Evolutionary conservation across 1,140 invertebrate genomes (phyloP), one percentile per base, ranked within the genome.

Genomic region (Potamilus streckersoni): DNA sequence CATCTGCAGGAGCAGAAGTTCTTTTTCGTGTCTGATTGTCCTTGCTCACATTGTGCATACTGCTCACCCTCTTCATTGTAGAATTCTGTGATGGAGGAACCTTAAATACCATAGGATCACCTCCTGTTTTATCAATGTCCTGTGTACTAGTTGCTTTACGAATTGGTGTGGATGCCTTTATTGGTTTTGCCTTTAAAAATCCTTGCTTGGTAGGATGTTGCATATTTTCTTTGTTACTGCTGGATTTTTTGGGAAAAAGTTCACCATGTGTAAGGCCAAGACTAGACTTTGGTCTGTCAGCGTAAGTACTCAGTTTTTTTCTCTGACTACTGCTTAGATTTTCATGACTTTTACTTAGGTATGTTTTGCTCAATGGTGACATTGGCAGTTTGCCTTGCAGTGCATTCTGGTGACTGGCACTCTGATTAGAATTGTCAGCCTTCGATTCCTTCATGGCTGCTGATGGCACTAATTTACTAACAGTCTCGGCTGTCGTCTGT

Each of bases 291-390:
- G 83, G 83, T 63, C 82, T 73, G 31, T 80, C 73, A 49, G 80
- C 74, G 38, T 76, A 78, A 0, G 79, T 63, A 2, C 78, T 67
- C n/a, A 80, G 75, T 68, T 85, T 86, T 71, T 81, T 84, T 65
- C 82, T 83, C 57, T 84, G 84, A 49, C 80, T 76, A 71, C 83
- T 85, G 5, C 83, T 82, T 15, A 89, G 82, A 71, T 86, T 89
- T 65, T 89, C 88, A 68, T 89, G 88, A 74, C 88, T 89, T 80
- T 88, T 89, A 72, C 88, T 89, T n/a, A 89, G 76, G 56, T 85
- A 89, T 15, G 82, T 80, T 62, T 84, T 86, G 38, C 63, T 77
- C 2, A 82, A 69, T 55, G 82, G 82, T 15, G 83, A 73, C 23
- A 69, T 66, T 16, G 76, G 23, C 59, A 74, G 70, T n/a, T 81